These are phyloP conservation scores for Heliconius melpomene DNA, from an alignment of 1,140 invertebrate genomes.

Conservation along the genomic window DNA sequence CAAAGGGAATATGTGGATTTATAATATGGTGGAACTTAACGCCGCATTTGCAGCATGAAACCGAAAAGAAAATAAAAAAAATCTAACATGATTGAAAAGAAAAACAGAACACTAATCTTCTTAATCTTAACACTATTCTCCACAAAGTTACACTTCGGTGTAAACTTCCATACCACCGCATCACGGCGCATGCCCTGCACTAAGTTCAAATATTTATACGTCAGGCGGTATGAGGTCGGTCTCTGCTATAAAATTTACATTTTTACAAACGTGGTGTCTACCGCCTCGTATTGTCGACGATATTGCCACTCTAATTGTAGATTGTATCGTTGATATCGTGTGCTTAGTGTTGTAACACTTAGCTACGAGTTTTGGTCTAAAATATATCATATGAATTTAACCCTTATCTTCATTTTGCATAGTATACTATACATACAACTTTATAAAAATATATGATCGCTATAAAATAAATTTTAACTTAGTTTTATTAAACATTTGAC, in stretches of 20 bases:
- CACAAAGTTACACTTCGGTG: constrained; percentile 39
- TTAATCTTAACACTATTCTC: too few relatives aligned
- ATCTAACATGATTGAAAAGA: too few relatives aligned
- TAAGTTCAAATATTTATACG: constrained; percentile 67
- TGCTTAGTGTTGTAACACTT: background rate
- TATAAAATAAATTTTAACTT: too few relatives aligned
- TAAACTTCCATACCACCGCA: constrained; percentile 20
- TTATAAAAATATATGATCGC: too few relatives aligned
- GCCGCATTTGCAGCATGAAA: too few relatives aligned
- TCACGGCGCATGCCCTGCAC: constrained; percentile 54
- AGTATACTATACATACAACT: too few relatives aligned
- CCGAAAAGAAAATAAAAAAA: too few relatives aligned
- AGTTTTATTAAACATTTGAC: too few relatives aligned
- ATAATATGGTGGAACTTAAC: too few relatives aligned
- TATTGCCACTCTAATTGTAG: constrained; percentile 37
- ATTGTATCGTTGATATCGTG: constrained; percentile 26
- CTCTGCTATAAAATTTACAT: constrained; percentile 75
- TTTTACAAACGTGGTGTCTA: constrained; percentile 58
- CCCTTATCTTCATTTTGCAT: too few relatives aligned
- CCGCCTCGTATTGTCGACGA: constrained; percentile 37
- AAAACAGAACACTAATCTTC: too few relatives aligned
- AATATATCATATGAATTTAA: background rate
- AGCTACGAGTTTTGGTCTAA: background rate
- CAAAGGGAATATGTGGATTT: too few relatives aligned
- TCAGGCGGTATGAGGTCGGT: constrained; percentile 60